Conservation (phyloP, 2,888 invertebrate genomes). For the Junonia oenone region DNA sequence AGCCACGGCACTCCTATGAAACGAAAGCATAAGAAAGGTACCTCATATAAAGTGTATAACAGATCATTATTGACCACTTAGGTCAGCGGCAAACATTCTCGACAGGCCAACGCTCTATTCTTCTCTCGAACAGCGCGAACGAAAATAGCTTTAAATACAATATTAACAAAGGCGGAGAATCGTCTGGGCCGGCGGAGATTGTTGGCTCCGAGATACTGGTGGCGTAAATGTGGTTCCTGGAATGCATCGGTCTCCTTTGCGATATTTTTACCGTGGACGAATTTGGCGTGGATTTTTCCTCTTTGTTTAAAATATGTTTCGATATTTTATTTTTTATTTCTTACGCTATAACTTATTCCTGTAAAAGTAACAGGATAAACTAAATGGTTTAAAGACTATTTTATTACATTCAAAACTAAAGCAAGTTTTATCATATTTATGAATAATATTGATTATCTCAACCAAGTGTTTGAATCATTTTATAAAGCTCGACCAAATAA, state of each 20-base stretch:
- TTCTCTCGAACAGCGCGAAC: constrained; percentile 36
- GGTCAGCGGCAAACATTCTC: constrained; percentile 75
- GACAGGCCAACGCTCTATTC: constrained; percentile 69
- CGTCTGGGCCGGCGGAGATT: constrained; percentile 36
- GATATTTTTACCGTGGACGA: constrained; percentile 60
- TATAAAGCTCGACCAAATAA: too few species aligned
- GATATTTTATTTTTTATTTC: background rate
- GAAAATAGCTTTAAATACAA: constrained; percentile 42
- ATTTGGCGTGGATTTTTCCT: constrained; percentile 53
- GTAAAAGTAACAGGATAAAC: too few species aligned
- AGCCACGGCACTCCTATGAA: too few species aligned
- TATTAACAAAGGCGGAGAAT: constrained; percentile 42
- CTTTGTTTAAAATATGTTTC: constrained; percentile 18
- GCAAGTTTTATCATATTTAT: too few species aligned
- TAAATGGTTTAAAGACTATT: too few species aligned
- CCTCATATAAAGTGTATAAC: constrained; percentile 60
- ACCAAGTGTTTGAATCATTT: too few species aligned
- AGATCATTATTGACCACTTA: constrained; percentile 76
- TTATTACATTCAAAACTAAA: too few species aligned
- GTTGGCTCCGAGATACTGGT: constrained; percentile 44
- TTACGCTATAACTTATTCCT: background rate
- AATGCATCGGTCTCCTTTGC: constrained; percentile 72
- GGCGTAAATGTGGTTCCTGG: constrained; percentile 71
- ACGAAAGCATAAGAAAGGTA: too few species aligned
- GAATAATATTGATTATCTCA: too few species aligned